A percentile compares a stretch with the other conserved stretches of the same genome.
These are phyloP conservation scores for Tachysurus vachellii DNA, from an alignment of 2,113 vertebrate species.

Conservation along the genomic window DNA sequence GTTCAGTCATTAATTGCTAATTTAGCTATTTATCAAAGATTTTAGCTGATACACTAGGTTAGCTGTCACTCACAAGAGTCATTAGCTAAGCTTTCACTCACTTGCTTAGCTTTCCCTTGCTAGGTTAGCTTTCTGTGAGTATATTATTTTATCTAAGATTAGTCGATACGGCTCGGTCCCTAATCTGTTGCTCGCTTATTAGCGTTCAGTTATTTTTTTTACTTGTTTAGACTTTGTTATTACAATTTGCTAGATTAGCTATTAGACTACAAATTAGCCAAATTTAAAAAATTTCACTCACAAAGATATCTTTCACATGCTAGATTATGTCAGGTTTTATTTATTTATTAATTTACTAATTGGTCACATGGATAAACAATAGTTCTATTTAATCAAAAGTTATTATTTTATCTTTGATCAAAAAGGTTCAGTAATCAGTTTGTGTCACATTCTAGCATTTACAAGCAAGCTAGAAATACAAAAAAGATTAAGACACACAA, in stretches of 20 bases:
- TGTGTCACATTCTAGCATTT: not conserved
- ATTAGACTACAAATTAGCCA: not conserved
- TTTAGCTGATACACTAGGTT: not conserved
- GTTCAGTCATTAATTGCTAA: not conserved
- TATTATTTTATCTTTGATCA: not conserved
- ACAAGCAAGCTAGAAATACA: not conserved
- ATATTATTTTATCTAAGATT: not conserved
- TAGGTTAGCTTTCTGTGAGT: not conserved
- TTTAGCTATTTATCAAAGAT: not conserved
- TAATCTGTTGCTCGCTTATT: not conserved
- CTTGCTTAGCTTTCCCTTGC: not conserved
- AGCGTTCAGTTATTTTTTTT: too few relatives aligned
- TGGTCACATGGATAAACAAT: not conserved
- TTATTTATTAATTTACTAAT: not conserved
- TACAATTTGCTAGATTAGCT: not conserved
- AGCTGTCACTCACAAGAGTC: not conserved
- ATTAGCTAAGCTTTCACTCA: too few relatives aligned
- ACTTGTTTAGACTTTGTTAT: not conserved
- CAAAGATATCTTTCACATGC: not conserved
- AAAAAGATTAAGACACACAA: not conserved
- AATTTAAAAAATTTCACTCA: not conserved
- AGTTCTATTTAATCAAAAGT: not conserved
- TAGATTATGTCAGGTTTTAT: not conserved
- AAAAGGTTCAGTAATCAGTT: not conserved
- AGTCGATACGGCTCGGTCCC: not conserved